These are phyloP conservation scores for Passerina amoena DNA, from an alignment of 2,113 vertebrate genomes.

Conservation along the genomic window DNA sequence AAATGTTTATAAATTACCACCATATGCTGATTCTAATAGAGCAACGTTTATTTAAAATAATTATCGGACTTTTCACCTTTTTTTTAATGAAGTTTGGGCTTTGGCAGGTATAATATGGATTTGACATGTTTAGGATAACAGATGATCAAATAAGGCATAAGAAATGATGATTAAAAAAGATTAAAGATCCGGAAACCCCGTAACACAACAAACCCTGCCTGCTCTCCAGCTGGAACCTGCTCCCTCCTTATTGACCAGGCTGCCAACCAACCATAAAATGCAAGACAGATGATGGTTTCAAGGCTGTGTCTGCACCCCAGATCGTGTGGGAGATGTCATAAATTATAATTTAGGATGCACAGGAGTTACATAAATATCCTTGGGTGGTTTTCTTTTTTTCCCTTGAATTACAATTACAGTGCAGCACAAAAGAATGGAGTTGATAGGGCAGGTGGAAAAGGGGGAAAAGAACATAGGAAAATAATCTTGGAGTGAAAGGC, in stretches of 20 bases:
- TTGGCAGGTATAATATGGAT: slow-evolving; percentile 18
- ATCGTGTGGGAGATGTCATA: neutral
- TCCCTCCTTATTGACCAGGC: neutral
- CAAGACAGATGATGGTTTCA: neutral
- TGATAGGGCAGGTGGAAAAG: neutral
- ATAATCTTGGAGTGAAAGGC: neutral
- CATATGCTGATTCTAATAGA: slow-evolving; percentile 10
- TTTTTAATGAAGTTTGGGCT: neutral
- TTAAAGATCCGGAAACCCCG: neutral
- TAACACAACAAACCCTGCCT: neutral
- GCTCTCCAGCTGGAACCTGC: neutral
- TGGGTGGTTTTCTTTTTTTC: neutral
- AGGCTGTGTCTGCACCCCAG: neutral
- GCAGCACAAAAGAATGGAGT: neutral
- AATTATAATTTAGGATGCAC: neutral
- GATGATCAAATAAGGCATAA: slow-evolving; percentile 25
- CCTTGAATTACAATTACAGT: neutral
- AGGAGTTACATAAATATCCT: neutral
- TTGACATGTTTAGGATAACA: neutral
- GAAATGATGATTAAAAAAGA: neutral
- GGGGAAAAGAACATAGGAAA: neutral
- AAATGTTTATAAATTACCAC: slow-evolving; percentile 15
- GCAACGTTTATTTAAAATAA: slow-evolving; percentile 29
- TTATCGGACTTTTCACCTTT: slow-evolving; percentile 25
- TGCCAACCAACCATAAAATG: neutral